These are phyloP conservation scores for Colostygia pectinataria DNA, from an alignment of 2,888 invertebrate genomes.

Conservation along the genomic window DNA sequence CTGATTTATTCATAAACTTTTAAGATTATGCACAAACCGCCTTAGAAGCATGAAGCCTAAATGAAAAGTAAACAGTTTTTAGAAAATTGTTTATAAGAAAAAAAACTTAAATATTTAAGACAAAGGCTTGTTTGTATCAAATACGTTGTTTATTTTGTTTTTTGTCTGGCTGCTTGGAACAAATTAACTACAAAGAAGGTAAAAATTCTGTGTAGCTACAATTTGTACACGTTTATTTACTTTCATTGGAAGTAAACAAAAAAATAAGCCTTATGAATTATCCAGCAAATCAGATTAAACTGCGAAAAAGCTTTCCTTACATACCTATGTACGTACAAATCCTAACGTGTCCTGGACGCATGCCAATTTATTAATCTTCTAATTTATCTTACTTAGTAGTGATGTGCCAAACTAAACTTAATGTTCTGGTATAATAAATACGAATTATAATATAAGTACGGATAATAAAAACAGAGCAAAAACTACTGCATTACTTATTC, in stretches of 20 bases:
- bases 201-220: not conserved
- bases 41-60: constrained; percentile 33
- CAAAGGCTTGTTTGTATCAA: constrained; percentile 10
- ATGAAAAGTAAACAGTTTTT: constrained; percentile 49
- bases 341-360: constrained; percentile 57
- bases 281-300: constrained; percentile 20
- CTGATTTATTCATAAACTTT: constrained; percentile 24
- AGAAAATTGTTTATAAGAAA: constrained; percentile 16
- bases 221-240: not conserved
- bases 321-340: constrained; percentile 16
- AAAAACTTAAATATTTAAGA: constrained; percentile 6
- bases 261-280: constrained; percentile 12
- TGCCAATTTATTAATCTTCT: constrained; percentile 54
- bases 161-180: not conserved
- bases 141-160: constrained; percentile 5
- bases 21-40: constrained; percentile 34
- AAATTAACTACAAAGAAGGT: not conserved
- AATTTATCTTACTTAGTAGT: constrained; percentile 41
- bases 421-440: not conserved
- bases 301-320: constrained; percentile 16
- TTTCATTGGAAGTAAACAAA: constrained; percentile 1
- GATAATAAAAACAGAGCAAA: too few relatives aligned
- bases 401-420: constrained; percentile 5
- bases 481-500: too few relatives aligned
- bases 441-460: too few relatives aligned